Evolutionary conservation across 2,797 vertebrate species (phyloP), one percentile per base, ranked within the genome.

Genomic region (Staurois parvus): DNA sequence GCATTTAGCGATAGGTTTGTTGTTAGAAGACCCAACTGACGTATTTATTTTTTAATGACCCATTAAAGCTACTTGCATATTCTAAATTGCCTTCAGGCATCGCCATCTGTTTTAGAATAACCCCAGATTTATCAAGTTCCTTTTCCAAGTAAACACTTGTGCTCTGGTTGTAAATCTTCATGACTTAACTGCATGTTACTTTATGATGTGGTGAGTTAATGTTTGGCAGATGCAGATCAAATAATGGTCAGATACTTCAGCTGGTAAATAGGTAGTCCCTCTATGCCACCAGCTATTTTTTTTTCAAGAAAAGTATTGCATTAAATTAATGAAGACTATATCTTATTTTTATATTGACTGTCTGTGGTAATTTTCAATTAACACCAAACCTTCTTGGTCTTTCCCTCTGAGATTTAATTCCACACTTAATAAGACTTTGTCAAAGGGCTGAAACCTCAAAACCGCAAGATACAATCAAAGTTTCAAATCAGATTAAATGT

Each of bases 51-150:
- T 77, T 76, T 85, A 85, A 79, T 64, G 78, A 56, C 52, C 68
- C 56, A 85, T 79, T 79, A 79, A 80, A 85, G 59, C 68, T 52
- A 21, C 64, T 84, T 78, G 64, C 45, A 26, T 66, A 32, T 85
- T 78, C 64, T 40, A 67, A 80, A 79, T 70, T 85, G 77, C 70
- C 76, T 80, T 64, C n/a, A 66, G 70, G 84, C 77, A 80, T 56
- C n/a, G 64, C 77, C 77, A 85, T 79, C 84, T 85, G 83, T 85
- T 76, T 73, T n/a, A 79, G 70, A 66, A 72, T 73, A 85, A 78
- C 83, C 76, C 75, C 83, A 72, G 75, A 84, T 78, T 84, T 72
- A 84, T 84, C 67, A 84, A 72, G 83, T 42, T 66, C 67, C 52
- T 56, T 66, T 84, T 78, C 67, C n/a, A 32, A 62, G 42, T 84